Conservation (phyloP, 2,888 invertebrate species). For the Dendrolimus houi region DNA sequence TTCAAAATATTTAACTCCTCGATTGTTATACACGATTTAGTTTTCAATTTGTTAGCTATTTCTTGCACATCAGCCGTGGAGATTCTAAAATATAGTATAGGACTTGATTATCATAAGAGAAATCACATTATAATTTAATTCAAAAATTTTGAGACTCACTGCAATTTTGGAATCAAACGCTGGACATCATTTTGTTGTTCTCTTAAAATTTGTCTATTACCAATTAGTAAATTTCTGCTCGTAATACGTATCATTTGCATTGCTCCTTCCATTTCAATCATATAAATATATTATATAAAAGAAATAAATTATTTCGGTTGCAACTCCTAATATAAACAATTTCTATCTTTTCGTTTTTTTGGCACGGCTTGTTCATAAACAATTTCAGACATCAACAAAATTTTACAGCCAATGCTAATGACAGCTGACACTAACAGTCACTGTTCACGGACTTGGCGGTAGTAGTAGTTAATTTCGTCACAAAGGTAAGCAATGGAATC, state of each 20-base stretch:
- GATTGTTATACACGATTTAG: slow-evolving; percentile 31
- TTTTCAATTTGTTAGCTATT: slow-evolving; percentile 49
- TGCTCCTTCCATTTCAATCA: slow-evolving; percentile 14
- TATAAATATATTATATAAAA: too few relatives aligned
- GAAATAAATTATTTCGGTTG: too few relatives aligned
- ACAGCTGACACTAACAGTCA: too few relatives aligned
- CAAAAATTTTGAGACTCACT: slow-evolving; percentile 17
- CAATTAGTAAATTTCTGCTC: slow-evolving; percentile 32
- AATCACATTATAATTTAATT: not conserved
- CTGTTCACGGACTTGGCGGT: too few relatives aligned
- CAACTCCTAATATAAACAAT: too few relatives aligned
- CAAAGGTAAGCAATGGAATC: too few relatives aligned
- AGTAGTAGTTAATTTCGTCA: too few relatives aligned
- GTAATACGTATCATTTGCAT: slow-evolving; percentile 35
- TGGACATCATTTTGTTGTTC: slow-evolving; percentile 39
- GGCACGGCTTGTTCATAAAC: too few relatives aligned
- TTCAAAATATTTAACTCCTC: slow-evolving; percentile 45
- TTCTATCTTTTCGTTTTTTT: too few relatives aligned
- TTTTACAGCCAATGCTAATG: too few relatives aligned
- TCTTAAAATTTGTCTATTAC: slow-evolving; percentile 38
- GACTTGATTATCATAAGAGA: too few relatives aligned
- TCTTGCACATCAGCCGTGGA: slow-evolving; percentile 24
- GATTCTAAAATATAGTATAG: slow-evolving; percentile 24
- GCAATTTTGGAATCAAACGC: slow-evolving; percentile 27
- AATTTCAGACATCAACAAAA: too few relatives aligned